Conservation (phyloP, 2,888 invertebrate species). For the Xiphydria camelus region DNA sequence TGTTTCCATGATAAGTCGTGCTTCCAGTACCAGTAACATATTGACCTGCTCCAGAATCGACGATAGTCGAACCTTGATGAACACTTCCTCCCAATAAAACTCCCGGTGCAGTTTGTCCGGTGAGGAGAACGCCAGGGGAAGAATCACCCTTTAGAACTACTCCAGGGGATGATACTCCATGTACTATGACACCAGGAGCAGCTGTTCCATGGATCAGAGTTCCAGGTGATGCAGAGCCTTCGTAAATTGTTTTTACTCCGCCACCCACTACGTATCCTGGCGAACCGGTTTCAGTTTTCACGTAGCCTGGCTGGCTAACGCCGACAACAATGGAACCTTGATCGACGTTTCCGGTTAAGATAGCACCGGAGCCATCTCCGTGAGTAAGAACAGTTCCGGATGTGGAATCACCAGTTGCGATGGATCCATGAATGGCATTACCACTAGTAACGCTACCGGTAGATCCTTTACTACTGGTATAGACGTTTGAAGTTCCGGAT, state of each 20-base stretch:
- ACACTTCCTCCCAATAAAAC: constrained; percentile 20
- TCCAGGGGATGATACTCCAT: constrained; percentile 20
- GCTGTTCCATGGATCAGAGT: constrained; percentile 19
- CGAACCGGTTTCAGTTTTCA: constrained; percentile 27
- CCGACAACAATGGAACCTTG: constrained; percentile 30
- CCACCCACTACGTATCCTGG: constrained; percentile 31
- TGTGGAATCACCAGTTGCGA: constrained; percentile 23
- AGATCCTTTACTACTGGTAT: constrained; percentile 4
- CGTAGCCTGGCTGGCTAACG: constrained; percentile 30
- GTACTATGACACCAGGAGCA: constrained; percentile 20
- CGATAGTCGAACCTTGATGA: constrained; percentile 19
- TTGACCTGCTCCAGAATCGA: constrained; percentile 8
- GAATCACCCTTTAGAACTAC: constrained; percentile 25
- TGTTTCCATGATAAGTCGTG: constrained; percentile 8
- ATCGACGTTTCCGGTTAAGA: constrained; percentile 18
- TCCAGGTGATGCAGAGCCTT: constrained; percentile 20
- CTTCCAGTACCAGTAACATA: constrained; percentile 4
- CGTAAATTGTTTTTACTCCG: constrained; percentile 32
- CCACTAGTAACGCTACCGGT: constrained; percentile 21
- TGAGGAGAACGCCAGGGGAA: constrained; percentile 21
- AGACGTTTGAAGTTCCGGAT: constrained; percentile 8
- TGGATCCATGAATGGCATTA: constrained; percentile 19
- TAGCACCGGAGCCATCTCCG: constrained; percentile 25
- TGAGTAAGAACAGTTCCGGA: constrained; percentile 30
- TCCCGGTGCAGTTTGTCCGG: constrained; percentile 31